Evolutionary conservation across 1,140 invertebrate genomes (phyloP).

Genomic region (Bombus huntii): DNA sequence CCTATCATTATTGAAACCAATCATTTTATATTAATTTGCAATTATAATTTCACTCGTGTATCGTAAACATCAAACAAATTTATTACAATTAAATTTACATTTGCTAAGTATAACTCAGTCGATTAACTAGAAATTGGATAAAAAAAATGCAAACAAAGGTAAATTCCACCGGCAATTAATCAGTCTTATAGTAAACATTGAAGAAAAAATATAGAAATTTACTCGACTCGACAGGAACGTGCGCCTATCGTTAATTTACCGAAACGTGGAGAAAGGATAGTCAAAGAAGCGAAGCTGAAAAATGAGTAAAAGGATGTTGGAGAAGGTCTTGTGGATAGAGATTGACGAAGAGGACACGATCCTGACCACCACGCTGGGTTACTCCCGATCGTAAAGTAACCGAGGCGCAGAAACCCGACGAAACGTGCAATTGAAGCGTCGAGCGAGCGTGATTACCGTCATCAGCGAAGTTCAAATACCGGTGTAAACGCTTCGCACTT

Average conservation of each 20-base stretch:
- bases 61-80: not conserved
- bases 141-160: not conserved
- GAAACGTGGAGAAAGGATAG: slow-evolving; percentile 33
- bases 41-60: not conserved
- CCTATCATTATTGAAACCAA: not conserved
- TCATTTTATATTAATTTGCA: not conserved
- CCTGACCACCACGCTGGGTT: slow-evolving; percentile 69
- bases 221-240: not conserved
- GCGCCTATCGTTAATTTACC: slow-evolving; percentile 34
- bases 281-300: not conserved
- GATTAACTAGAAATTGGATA: not conserved
- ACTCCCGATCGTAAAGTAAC: slow-evolving; percentile 75
- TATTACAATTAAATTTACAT: not conserved
- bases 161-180: slow-evolving; percentile 5
- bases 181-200: not conserved
- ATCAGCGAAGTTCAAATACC: slow-evolving; percentile 77
- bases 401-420: slow-evolving; percentile 74
- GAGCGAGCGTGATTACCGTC: slow-evolving; percentile 75
- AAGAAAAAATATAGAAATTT: slow-evolving; percentile 15
- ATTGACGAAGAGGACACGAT: slow-evolving; percentile 61
- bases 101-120: not conserved
- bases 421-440: slow-evolving; percentile 77
- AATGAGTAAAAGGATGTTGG: not conserved
- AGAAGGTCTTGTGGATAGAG: slow-evolving; percentile 18
- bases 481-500: slow-evolving; percentile 75